These are phyloP conservation scores for Eremophila alpestris DNA, from an alignment of 2,797 vertebrate genomes.

Conservation along the genomic window DNA sequence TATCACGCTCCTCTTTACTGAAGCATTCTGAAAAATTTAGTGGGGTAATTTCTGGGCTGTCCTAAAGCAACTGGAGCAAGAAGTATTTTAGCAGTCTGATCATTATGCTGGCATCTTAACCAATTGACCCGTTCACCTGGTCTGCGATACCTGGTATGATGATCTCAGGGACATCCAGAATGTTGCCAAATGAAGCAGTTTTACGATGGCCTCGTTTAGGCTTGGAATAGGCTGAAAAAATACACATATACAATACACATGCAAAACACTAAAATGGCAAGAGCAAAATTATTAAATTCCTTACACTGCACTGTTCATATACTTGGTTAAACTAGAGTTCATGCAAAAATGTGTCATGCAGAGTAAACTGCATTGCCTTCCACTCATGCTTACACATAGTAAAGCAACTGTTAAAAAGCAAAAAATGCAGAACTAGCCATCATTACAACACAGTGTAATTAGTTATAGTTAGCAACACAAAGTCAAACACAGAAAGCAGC, in stretches of 20 bases:
- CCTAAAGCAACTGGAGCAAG: slow-evolving; percentile 76
- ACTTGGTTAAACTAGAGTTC: slow-evolving; percentile 76
- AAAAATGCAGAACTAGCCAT: slow-evolving; percentile 64
- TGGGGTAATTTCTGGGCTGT: not conserved
- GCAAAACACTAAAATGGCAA: slow-evolving; percentile 86
- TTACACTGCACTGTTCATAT: slow-evolving; percentile 72
- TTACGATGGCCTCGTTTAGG: slow-evolving; percentile 99
- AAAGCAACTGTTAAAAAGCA: slow-evolving; percentile 76
- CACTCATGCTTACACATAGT: slow-evolving; percentile 75
- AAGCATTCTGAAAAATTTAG: not conserved
- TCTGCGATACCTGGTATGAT: slow-evolving; percentile 97
- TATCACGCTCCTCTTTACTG: not conserved
- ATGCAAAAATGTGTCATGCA: slow-evolving; percentile 81
- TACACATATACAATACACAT: slow-evolving; percentile 95
- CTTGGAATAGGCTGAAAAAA: slow-evolving; percentile 94
- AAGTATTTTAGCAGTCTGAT: slow-evolving; percentile 78
- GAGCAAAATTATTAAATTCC: slow-evolving; percentile 75
- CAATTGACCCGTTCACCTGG: slow-evolving; percentile 80
- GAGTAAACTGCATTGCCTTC: slow-evolving; percentile 76
- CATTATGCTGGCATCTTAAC: slow-evolving; percentile 77
- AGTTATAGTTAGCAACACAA: slow-evolving; percentile 74
- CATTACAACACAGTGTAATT: slow-evolving; percentile 64
- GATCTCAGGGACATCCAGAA: slow-evolving; percentile 99
- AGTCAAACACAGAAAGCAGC: slow-evolving; percentile 72
- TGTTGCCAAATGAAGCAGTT: slow-evolving; percentile 99